Conservation (phyloP, 2,113 vertebrate genomes). For the Pipa parva region DNA sequence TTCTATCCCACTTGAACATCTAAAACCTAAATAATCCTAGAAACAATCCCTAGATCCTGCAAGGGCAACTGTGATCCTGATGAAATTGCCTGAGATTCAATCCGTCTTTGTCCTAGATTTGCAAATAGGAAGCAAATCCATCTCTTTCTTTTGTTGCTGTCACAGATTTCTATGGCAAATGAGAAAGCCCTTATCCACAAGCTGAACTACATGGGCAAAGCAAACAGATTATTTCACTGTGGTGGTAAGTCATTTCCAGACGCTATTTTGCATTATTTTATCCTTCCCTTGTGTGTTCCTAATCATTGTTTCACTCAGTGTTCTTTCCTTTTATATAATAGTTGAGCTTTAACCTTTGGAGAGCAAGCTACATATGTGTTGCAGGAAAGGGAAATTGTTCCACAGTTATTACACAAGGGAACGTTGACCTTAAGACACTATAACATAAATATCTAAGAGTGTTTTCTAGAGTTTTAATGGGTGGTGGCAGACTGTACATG, state of each 20-base stretch:
- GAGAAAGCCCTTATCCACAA: constrained; percentile 7
- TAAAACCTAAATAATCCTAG: not conserved
- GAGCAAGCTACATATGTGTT: no score
- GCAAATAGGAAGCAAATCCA: not conserved
- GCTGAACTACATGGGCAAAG: constrained; percentile 24
- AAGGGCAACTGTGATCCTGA: not conserved
- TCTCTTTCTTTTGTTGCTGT: constrained; percentile 1
- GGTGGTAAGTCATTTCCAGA: not conserved
- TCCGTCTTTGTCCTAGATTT: not conserved
- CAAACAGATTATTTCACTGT: not conserved
- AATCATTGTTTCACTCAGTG: not conserved
- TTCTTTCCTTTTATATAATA: not conserved
- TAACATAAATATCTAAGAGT: no score
- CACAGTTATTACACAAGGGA: no score
- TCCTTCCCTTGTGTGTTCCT: not conserved
- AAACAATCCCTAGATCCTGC: not conserved
- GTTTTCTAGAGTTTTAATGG: no score
- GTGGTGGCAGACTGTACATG: no score
- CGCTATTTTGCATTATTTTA: not conserved
- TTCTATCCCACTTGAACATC: not conserved
- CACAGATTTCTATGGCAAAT: constrained; percentile 6
- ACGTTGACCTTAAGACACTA: no score
- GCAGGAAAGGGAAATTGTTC: no score
- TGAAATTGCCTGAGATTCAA: not conserved
- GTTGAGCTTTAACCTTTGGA: not conserved